Base-by-base conservation (phyloP, 2,888 invertebrate genomes). In the Melieria omissa region DNA sequence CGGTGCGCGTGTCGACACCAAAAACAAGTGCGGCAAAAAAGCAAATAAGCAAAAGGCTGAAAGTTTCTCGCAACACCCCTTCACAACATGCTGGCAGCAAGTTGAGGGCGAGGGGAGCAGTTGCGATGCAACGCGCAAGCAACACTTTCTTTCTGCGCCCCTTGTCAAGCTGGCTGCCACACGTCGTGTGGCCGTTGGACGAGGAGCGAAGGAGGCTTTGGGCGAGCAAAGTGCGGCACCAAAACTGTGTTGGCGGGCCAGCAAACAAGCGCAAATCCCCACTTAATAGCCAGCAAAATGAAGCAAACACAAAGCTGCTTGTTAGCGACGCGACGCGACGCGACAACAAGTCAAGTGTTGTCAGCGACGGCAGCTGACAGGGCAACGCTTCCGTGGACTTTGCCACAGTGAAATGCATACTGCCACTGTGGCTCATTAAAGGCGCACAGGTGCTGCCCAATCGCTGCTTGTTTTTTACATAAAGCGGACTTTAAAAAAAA, bases 221-320 rank as follows among this genome's bases (percentile, higher is more conserved):
- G 29, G 29, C 29, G 29, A 2, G 29, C 29, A 2, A 29, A 29
- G 1, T 29, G 29, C 1, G 29, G 29, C 29, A 29, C 29, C 29
- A 29, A 29, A 29, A 29, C 16, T 41, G 41, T 29, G 57, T 16
- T 60, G 58, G 60, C 12, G n/a, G 49, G 49, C 45, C 16, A 14
- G 49, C 60, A 71, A 71, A 60, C 64, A 65, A 65, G 45, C 57
- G 67, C 46, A 71, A 71, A 71, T 66, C 62, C 71, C 67, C 55
- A 71, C 66, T 66, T 71, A 67, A 71, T 71, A 45, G 63, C 57
- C 71, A 67, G 57, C 46, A 29, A 49, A 71, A 66, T 71, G 71
- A 71, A 71, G 66, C 62, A 52, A 29, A 45, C 10, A 12, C 66
- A 14, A 45, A 55, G 52, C 41, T n/a, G 70, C 64, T 49, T 64